Evolutionary conservation across 2,888 invertebrate genomes (phyloP), one percentile per base, ranked within the genome.

Genomic region (Rhamphomyia laevipes): DNA sequence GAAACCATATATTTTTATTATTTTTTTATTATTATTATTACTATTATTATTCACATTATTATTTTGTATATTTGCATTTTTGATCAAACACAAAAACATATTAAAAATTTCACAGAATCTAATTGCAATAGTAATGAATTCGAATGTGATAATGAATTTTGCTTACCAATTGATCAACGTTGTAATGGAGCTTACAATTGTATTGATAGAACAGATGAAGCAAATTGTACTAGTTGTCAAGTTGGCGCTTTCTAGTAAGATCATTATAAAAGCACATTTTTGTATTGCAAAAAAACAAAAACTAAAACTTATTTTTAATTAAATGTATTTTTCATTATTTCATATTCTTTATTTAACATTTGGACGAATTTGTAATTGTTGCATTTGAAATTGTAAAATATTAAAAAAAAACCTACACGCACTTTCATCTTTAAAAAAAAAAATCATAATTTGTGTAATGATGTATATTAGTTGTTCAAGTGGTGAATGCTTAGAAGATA

Each of bases 401-500:
- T 27, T 27, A 2, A 6, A 42, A 31, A 45, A 54, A 21, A 35
- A 21, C 21, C 31, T 18, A 17, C 12, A 16, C 31, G 11, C 47
- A 11, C 16, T 43, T 23, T 21, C 48, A n/a, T 23, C n/a, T 11
- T 33, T 17, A 15, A 27, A 47, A 46, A 23, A 40, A 2, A 46
- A 38, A 31, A 47, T 30, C 7, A 11, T 12, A 27, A 30, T 13
- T 5, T n/a, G 35, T 35, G n/a, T 35, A 49, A 43, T 38, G n/a
- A 23, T 30, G 27, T 46, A 50, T 49, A 41, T 47, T 53, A 71
- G 70, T 60, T 71, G 84, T 71, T 72, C 73, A 63, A 77, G 76
- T 66, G 80, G 80, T 64, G 71, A 74, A 66, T 82, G 82, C 71
- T 76, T 82, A 57, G 73, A 75, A 57, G 64, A 67, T 57, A 70